Base-by-base conservation (phyloP, 2,888 invertebrate genomes). In the Acanthosoma haemorrhoidale region DNA sequence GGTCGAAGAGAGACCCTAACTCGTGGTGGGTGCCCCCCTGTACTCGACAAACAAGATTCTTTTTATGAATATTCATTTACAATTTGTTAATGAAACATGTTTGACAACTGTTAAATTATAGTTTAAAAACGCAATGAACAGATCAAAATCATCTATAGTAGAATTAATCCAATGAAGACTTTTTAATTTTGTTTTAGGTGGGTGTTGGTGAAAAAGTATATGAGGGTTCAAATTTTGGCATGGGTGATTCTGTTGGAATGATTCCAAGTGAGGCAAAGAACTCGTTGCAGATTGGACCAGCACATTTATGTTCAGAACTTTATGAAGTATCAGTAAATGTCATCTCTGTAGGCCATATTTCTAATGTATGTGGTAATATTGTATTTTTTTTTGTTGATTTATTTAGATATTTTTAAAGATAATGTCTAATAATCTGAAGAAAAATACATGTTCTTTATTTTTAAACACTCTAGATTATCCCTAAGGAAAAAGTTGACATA, bases 221-320 rank as follows among this genome's bases (percentile, higher is more conserved):
- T 13, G 38, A 36, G 32, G 51, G 29, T 29, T 51, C 51, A 25
- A 51, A 51, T n/a, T 51, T 51, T 25, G 25, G 36, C 15, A 41
- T 29, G 13, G 16, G 39, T 2, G 39, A 39, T 34, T 13, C 8
- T 18, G 1, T 32, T 41, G 34, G 16, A 18, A 38, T 25, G 31
- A 39, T 34, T 29, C 16, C 8, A 38, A 34, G 63, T 38, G 25
- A 67, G 38, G n/a, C 36, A 31, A 39, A 1, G 38, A 38, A 59
- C 38, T 57, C 59, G 31, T 31, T 73, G 18, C 71, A 71, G 31
- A 68, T 73, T n/a, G 73, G 73, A n/a, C 68, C 71, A 25, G 64
- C 73, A 8, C 66, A 67, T 34, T 38, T 59, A 31, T 69, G 69
- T 11, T 67, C 61, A 13, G 69, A 71, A 29, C 43, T 67, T n/a